Base-by-base conservation (phyloP, 2,888 invertebrate species). In the Leptinotarsa peninsularis region DNA sequence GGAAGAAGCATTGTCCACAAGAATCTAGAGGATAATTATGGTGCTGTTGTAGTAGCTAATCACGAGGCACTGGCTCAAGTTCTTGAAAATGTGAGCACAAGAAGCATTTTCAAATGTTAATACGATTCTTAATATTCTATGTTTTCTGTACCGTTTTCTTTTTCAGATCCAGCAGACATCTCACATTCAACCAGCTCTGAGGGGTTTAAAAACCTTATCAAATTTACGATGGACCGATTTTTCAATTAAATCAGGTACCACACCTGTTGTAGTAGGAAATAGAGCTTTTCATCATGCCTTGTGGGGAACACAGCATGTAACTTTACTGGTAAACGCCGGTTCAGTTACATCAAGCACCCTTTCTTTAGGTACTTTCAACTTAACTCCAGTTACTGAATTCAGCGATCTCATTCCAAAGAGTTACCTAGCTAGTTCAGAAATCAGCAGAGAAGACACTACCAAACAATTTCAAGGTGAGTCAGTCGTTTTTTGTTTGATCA, bases 41-140 rank as follows among this genome's bases (percentile, higher is more conserved):
- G 95, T 21, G 96, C 96, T 60, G 96, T 96, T 52, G 93, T 96
- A 79, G 93, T 95, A 54, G 96, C 96, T 78, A 96, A 96, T 90
- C 96, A 96, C 86, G 96, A 96, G 89, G 96, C 96, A 10, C 91
- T 96, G 23, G 95, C 96, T 71, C 96, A 96, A 89, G 94, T 96
- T 83, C 90, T 96, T 79, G 96, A 96, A 89, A 95, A 96, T 91
- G 96, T 96, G 88, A 86, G 84, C 82, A 43, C 43, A 43, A 10
- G 13, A 43, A 18, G n/a, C n/a, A 56, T 58, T 60, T 13, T 43
- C 43, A 58, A 66, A n/a, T 23, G 43, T 10, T 43, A 0, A 43
- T 43, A 10, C 10, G 43, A 2, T 43, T 43, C 10, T 43, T 43
- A 43, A 43, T 43, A 43, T 43, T 43, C 43, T 7, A 43, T 43